phyloP scores from a whole-genome alignment of 2,113 vertebrate species.

The Todiramphus chloris region DNA sequence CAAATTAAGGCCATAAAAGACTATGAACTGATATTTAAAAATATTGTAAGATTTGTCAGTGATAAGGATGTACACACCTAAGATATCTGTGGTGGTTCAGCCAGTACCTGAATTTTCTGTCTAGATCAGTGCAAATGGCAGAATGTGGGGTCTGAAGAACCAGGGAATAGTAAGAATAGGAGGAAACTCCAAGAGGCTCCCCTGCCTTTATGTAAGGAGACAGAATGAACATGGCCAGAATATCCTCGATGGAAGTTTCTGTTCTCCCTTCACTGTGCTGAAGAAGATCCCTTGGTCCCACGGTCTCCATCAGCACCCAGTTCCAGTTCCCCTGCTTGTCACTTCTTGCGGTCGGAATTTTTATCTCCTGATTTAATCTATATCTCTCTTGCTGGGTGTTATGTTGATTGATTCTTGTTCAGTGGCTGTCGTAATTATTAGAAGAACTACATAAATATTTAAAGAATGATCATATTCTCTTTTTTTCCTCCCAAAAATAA shows the following conservation, averaged over 20 bases:
- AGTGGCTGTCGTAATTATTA: background rate
- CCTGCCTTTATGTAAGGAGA: background rate
- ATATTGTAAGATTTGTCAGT: background rate
- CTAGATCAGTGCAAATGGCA: background rate
- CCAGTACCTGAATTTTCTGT: background rate
- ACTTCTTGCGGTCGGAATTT: background rate
- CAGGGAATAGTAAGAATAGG: background rate
- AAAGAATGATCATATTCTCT: background rate
- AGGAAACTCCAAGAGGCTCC: background rate
- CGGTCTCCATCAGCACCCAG: rapidly evolving
- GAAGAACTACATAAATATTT: background rate
- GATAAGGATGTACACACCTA: background rate
- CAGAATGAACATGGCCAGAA: background rate
- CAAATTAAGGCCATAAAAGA: background rate
- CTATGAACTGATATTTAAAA: background rate
- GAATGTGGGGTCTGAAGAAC: background rate
- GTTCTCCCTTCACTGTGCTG: background rate
- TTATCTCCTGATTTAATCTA: background rate
- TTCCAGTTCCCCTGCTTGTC: background rate
- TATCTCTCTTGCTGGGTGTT: background rate
- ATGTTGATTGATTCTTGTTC: background rate
- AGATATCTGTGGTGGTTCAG: background rate
- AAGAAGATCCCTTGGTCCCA: background rate
- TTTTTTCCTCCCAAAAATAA: no score
- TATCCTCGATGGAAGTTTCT: background rate